A percentile compares a stretch with the other conserved stretches of the same genome.
Evolutionary conservation across 2,797 vertebrate genomes (phyloP).

Genomic region (Sciaenops ocellatus): DNA sequence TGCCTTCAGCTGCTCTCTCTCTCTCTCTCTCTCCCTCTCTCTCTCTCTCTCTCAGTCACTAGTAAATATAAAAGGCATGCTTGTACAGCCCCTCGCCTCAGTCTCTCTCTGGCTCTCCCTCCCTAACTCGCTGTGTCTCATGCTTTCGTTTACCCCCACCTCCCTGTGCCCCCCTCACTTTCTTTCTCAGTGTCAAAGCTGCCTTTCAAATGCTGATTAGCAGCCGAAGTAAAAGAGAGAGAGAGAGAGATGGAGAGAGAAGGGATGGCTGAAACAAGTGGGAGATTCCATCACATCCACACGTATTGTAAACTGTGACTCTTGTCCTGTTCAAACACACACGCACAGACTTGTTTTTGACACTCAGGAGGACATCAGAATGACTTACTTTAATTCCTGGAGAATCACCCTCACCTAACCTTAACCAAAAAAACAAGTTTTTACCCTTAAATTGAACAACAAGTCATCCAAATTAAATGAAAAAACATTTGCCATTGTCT

Average conservation of each 20-base stretch:
- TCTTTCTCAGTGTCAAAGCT: conserved; percentile 88
- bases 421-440: conserved; percentile 5
- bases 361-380: conserved; percentile 16
- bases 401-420: background rate
- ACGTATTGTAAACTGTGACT: conserved; percentile 77
- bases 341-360: conserved; percentile 45
- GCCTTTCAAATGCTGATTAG: conserved; percentile 93
- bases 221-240: conserved; percentile 81
- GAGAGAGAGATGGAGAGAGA: conserved; percentile 50
- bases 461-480: background rate
- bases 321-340: conserved; percentile 60
- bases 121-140: conserved; percentile 81
- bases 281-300: conserved; percentile 86
- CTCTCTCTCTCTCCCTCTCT: conserved; percentile 59
- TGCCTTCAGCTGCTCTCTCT: conserved; percentile 82
- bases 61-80: conserved; percentile 91
- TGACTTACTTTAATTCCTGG: conserved; percentile 5
- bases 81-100: conserved; percentile 86
- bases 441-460: background rate
- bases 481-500: background rate
- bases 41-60: conserved; percentile 78
- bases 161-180: conserved; percentile 74
- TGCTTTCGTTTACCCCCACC: conserved; percentile 83
- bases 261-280: conserved; percentile 82
- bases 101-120: conserved; percentile 81